These are phyloP conservation scores for Acrobasis suavella DNA, from an alignment of 2,888 invertebrate species.

Conservation along the genomic window DNA sequence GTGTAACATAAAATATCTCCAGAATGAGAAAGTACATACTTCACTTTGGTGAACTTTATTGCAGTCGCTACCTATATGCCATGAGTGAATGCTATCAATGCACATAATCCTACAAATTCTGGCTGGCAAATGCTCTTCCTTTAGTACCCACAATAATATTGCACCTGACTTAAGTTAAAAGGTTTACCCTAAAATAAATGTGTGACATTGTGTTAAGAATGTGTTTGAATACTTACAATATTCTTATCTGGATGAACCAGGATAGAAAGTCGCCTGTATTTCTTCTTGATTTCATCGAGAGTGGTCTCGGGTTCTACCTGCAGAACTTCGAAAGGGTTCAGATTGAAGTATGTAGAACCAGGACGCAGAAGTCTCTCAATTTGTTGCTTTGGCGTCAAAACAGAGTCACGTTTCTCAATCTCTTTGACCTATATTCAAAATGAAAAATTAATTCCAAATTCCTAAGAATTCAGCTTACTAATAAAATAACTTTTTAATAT, in stretches of 20 bases:
- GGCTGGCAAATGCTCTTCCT: too few species aligned
- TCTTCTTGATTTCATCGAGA: constrained; percentile 96
- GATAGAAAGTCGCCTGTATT: constrained; percentile 97
- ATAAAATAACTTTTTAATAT: too few species aligned
- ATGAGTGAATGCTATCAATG: too few species aligned
- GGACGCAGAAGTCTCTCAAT: constrained; percentile 97
- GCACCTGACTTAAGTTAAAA: not conserved
- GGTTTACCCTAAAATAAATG: not conserved
- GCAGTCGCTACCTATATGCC: too few species aligned
- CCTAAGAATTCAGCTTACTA: too few species aligned
- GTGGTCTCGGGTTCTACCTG: constrained; percentile 95
- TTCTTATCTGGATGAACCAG: constrained; percentile 99
- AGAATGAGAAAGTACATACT: too few species aligned
- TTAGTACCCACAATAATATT: too few species aligned
- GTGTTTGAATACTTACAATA: constrained; percentile 62
- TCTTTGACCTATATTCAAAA: constrained; percentile 93
- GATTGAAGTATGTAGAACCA: constrained; percentile 99
- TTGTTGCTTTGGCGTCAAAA: constrained; percentile 97
- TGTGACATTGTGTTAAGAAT: not conserved
- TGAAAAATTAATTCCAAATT: not conserved
- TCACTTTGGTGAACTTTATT: too few species aligned
- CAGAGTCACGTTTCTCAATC: constrained; percentile 98
- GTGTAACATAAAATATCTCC: too few species aligned
- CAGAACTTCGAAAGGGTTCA: constrained; percentile 97
- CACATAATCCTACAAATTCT: too few species aligned